Percentiles rank a stretch among this genome's conserved stretches.
Conservation (phyloP, 2,797 vertebrate species). For the Pelobates cultripes region DNA sequence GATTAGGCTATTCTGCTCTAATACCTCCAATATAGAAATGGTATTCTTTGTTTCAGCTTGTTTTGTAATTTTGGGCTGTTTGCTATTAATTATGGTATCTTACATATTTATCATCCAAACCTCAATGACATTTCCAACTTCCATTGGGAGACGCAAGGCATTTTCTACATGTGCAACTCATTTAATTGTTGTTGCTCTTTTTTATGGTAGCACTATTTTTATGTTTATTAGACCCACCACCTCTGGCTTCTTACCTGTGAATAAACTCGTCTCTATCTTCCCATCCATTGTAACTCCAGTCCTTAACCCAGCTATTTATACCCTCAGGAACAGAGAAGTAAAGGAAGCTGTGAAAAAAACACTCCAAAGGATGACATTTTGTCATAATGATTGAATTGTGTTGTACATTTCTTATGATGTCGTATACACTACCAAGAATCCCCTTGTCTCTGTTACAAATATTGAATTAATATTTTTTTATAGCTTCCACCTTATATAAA, state of each 20-base stretch:
- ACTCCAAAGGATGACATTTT: neutral
- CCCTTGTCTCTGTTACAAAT: no score
- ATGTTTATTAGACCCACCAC: constrained; percentile 32
- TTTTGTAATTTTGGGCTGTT: constrained; percentile 31
- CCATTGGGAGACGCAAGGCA: neutral
- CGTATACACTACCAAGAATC: no score
- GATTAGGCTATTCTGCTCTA: constrained; percentile 57
- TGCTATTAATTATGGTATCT: constrained; percentile 24
- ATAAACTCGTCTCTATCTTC: constrained; percentile 42
- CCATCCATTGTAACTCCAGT: constrained; percentile 37
- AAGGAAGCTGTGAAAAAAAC: constrained; percentile 12
- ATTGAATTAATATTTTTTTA: no score
- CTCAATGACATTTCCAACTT: neutral
- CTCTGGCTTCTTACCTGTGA: neutral
- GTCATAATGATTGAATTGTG: no score
- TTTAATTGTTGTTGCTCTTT: constrained; percentile 29
- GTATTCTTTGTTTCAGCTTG: constrained; percentile 27
- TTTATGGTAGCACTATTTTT: constrained; percentile 36
- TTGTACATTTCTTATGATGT: no score
- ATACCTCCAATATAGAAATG: constrained; percentile 40
- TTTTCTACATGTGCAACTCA: constrained; percentile 48
- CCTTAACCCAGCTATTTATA: constrained; percentile 45
- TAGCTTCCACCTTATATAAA: no score
- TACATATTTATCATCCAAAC: constrained; percentile 30
- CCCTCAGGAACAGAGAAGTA: constrained; percentile 31